Conservation (phyloP, 2,113 vertebrate genomes). For the Anas platyrhynchos region DNA sequence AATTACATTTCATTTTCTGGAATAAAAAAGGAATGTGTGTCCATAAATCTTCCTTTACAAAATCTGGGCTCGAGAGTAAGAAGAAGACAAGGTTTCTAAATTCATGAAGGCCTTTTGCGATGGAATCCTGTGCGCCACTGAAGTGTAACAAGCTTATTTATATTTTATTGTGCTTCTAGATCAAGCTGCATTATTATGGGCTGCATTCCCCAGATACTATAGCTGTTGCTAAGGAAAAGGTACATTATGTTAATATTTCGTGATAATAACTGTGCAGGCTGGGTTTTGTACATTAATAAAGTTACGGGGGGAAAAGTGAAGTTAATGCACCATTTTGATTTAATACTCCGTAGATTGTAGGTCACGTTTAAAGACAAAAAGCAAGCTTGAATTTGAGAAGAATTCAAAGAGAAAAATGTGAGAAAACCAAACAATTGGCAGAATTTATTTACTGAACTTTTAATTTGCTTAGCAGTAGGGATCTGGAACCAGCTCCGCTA, state of each 20-base stretch:
- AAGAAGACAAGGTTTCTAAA: constrained; percentile 46
- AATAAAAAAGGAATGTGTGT: constrained; percentile 33
- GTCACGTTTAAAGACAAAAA: constrained; percentile 21
- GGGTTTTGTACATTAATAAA: background rate
- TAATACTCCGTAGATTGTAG: background rate
- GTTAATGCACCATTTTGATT: constrained; percentile 13
- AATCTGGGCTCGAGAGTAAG: constrained; percentile 28
- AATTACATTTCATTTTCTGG: constrained; percentile 42
- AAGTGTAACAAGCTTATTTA: constrained; percentile 60
- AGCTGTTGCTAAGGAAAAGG: constrained; percentile 42
- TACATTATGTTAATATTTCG: constrained; percentile 48
- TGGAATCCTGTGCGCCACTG: background rate
- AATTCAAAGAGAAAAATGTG: background rate
- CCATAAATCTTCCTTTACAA: constrained; percentile 34
- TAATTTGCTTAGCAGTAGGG: constrained; percentile 37
- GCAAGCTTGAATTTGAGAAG: constrained; percentile 33
- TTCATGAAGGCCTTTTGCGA: constrained; percentile 10
- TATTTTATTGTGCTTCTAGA: constrained; percentile 59
- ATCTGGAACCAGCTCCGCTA: background rate
- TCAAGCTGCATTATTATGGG: constrained; percentile 31
- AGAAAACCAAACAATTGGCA: constrained; percentile 44
- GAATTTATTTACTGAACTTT: constrained; percentile 41
- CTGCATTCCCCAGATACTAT: background rate
- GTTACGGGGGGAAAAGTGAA: background rate
- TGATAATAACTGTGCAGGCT: constrained; percentile 19